phyloP scores from a whole-genome alignment of 2,113 vertebrate species.

The Glareola pratincola region DNA sequence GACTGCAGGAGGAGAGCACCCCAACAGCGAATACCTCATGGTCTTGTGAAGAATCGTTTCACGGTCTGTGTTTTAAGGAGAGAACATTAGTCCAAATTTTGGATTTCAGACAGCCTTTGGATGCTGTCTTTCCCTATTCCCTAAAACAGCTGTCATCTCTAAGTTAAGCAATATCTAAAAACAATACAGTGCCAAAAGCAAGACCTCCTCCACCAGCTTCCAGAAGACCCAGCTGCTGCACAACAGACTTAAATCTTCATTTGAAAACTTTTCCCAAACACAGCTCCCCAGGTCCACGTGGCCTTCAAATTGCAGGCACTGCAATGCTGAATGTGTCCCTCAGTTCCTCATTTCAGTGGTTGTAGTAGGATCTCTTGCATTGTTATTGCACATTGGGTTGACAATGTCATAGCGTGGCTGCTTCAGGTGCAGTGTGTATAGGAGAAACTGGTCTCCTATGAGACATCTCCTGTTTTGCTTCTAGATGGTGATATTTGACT shows the following conservation, averaged over 20 bases:
- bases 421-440: not conserved
- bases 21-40: not conserved
- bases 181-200: not conserved
- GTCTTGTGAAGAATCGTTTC: not conserved
- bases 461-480: not conserved
- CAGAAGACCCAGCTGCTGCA: not conserved
- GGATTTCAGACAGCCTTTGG: not conserved
- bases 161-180: not conserved
- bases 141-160: not conserved
- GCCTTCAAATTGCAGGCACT: not conserved
- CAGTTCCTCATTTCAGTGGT: not conserved
- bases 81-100: not conserved
- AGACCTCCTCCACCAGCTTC: not conserved
- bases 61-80: not conserved
- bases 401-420: not conserved
- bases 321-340: not conserved
- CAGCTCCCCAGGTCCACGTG: not conserved
- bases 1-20: not conserved
- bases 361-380: not conserved
- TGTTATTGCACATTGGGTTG: fast-evolving
- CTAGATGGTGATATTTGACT: not conserved
- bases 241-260: not conserved
- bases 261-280: not conserved
- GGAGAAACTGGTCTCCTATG: not conserved
- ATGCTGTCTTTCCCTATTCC: not conserved